A percentile compares a stretch with the other conserved stretches of the same genome.
phyloP scores from a whole-genome alignment of 1,140 invertebrate species.

The Atta texana region DNA sequence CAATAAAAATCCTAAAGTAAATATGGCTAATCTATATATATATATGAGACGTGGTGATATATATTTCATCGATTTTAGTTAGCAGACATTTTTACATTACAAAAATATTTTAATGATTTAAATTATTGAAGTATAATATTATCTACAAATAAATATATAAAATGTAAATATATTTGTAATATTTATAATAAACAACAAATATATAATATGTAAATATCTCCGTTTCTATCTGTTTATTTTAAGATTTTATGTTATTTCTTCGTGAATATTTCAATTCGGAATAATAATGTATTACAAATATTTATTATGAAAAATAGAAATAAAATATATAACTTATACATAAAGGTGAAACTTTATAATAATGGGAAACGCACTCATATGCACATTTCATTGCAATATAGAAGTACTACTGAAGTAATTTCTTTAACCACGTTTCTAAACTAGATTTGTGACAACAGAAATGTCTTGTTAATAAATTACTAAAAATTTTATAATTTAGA shows the following conservation, averaged over 20 bases:
- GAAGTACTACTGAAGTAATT: neutral
- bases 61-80: conserved; percentile 4
- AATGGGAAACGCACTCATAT: neutral
- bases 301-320: neutral
- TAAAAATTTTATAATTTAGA: neutral
- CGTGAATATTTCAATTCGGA: neutral
- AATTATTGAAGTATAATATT: neutral
- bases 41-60: neutral
- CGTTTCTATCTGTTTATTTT: neutral
- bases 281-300: conserved; percentile 10
- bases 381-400: neutral
- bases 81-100: neutral
- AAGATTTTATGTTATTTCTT: neutral
- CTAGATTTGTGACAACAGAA: neutral
- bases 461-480: neutral
- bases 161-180: neutral
- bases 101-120: neutral
- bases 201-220: neutral
- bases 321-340: neutral
- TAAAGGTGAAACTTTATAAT: neutral
- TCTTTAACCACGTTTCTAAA: neutral
- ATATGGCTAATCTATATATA: neutral
- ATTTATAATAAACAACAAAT: conserved; percentile 1
- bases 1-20: neutral
- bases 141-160: neutral